Conservation (phyloP, 2,797 vertebrate species). For the Vespertilio murinus region DNA sequence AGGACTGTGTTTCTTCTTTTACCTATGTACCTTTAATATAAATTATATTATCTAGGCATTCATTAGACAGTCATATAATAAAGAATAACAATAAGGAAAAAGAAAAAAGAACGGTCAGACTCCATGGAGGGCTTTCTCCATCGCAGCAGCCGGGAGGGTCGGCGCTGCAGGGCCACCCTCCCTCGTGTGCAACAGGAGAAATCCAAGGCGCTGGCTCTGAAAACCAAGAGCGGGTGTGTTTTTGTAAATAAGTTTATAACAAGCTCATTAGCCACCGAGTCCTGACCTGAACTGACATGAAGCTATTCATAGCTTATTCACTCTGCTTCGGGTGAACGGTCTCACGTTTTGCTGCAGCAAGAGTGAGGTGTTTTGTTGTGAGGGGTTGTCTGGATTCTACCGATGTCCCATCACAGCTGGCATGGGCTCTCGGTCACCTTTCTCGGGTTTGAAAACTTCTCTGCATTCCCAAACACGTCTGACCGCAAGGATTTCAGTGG, state of each 20-base stretch:
- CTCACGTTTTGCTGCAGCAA: background rate
- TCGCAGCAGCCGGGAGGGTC: rapidly evolving
- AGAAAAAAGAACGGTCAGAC: background rate
- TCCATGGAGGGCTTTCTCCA: background rate
- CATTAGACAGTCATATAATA: no score
- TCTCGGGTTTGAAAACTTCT: background rate
- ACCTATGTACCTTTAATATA: no score
- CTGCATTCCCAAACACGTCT: background rate
- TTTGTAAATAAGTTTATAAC: background rate
- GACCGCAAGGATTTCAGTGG: background rate
- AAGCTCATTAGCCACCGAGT: background rate
- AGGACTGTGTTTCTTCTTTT: no score
- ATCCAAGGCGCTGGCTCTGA: background rate
- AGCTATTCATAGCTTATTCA: background rate
- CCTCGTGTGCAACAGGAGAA: background rate
- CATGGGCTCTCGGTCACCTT: background rate
- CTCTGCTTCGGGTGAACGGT: background rate
- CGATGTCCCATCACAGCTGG: background rate
- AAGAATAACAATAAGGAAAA: background rate
- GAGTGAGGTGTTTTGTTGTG: rapidly evolving
- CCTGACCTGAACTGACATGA: background rate
- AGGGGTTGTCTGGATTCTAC: background rate
- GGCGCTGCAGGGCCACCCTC: background rate
- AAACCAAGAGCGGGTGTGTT: background rate
- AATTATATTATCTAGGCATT: no score